Base-by-base conservation (phyloP, 1,140 invertebrate species). In the Ooceraea biroi region DNA sequence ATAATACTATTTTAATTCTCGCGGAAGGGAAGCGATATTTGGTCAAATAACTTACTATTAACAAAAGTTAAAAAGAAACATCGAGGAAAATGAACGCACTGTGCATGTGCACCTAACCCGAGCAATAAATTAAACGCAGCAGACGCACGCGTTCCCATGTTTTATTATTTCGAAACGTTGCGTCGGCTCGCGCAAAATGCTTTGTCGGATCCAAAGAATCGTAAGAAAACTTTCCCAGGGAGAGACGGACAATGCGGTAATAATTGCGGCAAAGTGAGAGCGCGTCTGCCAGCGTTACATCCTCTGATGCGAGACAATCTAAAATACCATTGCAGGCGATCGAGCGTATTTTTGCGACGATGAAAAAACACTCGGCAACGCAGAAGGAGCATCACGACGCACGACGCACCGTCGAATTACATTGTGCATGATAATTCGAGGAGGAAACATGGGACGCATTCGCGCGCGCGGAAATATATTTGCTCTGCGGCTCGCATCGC, bases 151-250 rank as follows among this genome's bases (percentile, higher is more conserved):
- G 36, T 68, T 68, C 76, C 50, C 76, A 57, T 77, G 76, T 58
- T 80, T 80, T 69, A 80, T 80, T 44, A 80, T 80, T 44, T 71
- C 50, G 50, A 58, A 55, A 57, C 19, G 36, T 76, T 36, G 27
- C 50, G 36, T 60, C 22, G 48, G 5, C 19, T 68, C 74, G 30
- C 63, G 60, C 11, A 10, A 41, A n/a, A 36, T 30, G 63, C n/a
- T 55, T 65, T 57, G 65, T 10, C 27, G 46, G 25, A 22, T 65
- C 41, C 73, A 22, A 44, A 71, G 63, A 69, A 78, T 69, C 76
- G 50, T 68, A 46, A 17, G 65, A 69, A 69, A 22, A 50, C 17
- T 69, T 69, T 80, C 52, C 17, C 76, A 27, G 25, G 41, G 17
- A 11, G 25, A 10, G 11, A 22, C 48, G 36, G 36, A 55, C 63